Base-by-base conservation (phyloP, 2,888 invertebrate genomes). In the Drosophila melanosoma region DNA sequence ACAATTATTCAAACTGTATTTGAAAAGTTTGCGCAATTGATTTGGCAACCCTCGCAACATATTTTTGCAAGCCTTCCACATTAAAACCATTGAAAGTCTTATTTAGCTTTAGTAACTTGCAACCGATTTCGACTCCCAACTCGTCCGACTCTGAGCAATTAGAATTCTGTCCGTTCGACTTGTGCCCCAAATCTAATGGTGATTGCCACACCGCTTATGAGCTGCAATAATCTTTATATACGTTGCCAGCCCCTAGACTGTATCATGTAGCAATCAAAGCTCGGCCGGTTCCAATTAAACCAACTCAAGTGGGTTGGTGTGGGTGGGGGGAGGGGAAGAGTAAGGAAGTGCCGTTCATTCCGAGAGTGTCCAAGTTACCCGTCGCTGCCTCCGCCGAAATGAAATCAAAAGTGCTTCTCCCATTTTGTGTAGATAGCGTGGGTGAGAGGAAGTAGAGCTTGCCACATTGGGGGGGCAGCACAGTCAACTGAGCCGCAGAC, bases 121-220 rank as follows among this genome's bases (percentile, higher is more conserved):
- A 32, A n/a, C 38, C 4, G 15, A 52, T 11, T 40, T 60, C 33
- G 38, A 38, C 23, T 10, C 64, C 38, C 58, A 59, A 29, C 29
- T 29, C 58, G 38, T 17, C 59, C 59, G 29, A 20, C 45, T 52
- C n/a, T 11, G 12, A 33, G 70, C 64, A 81, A 81, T 79, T 79
- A 79, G 73, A 49, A 68, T 54, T 36, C 45, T 60, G 56, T 35
- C 40, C 58, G 58, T 33, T 53, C 3, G 54, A 17, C n/a, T 58
- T 26, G 45, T 62, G 69, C n/a, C 17, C 32, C 48, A 56, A 58
- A 63, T 72, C 69, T 89, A 85, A 85, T 85, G 89, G 74, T 85
- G 85, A 85, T 85, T 85, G 88, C 83, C 59, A 73, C 82, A 85
- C 86, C 85, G 86, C 90, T 89, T 87, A 85, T 83, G 89, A 87